Conservation (phyloP, 2,888 invertebrate genomes). For the Dione vanillae region DNA sequence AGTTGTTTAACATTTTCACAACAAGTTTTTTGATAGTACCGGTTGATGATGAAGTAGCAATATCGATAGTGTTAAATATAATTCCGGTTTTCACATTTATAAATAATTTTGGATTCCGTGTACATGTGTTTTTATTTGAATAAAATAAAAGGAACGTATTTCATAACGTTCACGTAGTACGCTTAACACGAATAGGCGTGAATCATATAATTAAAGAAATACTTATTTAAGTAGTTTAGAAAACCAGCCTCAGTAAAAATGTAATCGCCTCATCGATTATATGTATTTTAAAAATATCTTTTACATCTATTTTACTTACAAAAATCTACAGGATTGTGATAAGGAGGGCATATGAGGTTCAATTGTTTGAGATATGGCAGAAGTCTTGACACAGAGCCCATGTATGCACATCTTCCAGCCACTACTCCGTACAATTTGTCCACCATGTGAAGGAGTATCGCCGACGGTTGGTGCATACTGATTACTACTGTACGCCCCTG, state of each 20-base stretch:
- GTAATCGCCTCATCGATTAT: no score
- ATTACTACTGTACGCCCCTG: slow-evolving; percentile 95
- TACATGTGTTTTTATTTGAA: no score
- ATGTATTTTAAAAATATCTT: no score
- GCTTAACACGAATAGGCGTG: no score
- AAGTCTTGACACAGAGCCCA: slow-evolving; percentile 90
- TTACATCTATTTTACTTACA: slow-evolving; percentile 86
- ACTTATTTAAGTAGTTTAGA: no score
- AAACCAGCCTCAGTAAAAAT: no score
- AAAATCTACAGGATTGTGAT: slow-evolving; percentile 96
- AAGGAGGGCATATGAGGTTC: slow-evolving; percentile 91
- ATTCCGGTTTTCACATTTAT: background rate
- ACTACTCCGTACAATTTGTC: slow-evolving; percentile 94
- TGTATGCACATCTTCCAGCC: slow-evolving; percentile 91
- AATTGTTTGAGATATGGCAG: slow-evolving; percentile 90
- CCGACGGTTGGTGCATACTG: slow-evolving; percentile 96
- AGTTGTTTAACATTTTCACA: no score
- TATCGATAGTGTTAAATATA: background rate
- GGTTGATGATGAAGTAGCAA: background rate
- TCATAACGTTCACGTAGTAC: no score
- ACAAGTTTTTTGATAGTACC: slow-evolving; percentile 1
- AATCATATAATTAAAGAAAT: no score
- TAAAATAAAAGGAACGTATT: no score
- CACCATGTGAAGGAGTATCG: slow-evolving; percentile 93
- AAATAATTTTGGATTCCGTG: no score